Evolutionary conservation across 2,113 vertebrate genomes (phyloP).

Genomic region (Coptodon bakossiorum): DNA sequence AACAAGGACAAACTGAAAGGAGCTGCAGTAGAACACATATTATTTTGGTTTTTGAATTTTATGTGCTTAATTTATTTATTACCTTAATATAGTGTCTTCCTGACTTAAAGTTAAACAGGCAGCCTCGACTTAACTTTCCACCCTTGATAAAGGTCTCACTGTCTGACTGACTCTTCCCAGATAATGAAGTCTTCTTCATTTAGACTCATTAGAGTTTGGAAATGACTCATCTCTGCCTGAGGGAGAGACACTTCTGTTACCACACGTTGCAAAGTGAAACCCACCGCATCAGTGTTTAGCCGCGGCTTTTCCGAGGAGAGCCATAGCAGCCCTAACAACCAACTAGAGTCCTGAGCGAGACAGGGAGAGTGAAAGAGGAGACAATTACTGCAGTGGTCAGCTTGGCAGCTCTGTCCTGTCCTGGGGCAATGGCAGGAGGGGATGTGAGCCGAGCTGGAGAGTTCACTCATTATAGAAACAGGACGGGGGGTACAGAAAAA

Average conservation of each 20-base stretch:
- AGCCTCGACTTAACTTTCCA: not conserved
- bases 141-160: not conserved
- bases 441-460: not conserved
- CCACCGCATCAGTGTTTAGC: slow-evolving; percentile 21
- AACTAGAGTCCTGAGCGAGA: slow-evolving; percentile 11
- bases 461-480: slow-evolving; percentile 23
- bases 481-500: not conserved
- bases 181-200: slow-evolving; percentile 28
- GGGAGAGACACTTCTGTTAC: slow-evolving; percentile 7
- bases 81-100: not conserved
- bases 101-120: not conserved
- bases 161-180: not conserved
- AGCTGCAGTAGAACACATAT: not conserved
- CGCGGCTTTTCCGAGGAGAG: not conserved
- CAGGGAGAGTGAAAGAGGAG: slow-evolving; percentile 28
- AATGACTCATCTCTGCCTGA: slow-evolving; percentile 25
- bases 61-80: not conserved
- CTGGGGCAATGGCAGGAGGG: slow-evolving; percentile 25
- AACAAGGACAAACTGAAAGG: not conserved
- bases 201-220: slow-evolving; percentile 25
- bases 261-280: not conserved
- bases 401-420: slow-evolving; percentile 39
- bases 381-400: slow-evolving; percentile 52
- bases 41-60: rapidly evolving
- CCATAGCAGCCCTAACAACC: slow-evolving; percentile 2